A percentile compares a stretch with the other conserved stretches of the same genome.
phyloP scores from a whole-genome alignment of 2,888 invertebrate genomes.

The Trichogramma dendrolimi region DNA sequence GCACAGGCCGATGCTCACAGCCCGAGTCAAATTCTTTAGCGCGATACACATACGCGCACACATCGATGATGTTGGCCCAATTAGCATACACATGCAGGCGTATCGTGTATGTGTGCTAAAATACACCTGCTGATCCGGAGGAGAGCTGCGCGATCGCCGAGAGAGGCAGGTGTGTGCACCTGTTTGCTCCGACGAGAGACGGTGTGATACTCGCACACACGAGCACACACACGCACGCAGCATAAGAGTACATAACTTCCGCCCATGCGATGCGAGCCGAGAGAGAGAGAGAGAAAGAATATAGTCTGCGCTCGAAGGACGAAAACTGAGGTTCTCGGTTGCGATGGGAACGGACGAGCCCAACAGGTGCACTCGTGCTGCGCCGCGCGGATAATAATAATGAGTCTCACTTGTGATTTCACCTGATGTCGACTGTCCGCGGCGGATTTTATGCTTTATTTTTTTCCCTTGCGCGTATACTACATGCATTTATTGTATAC shows the following conservation, averaged over 20 bases:
- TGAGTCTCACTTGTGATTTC: slow-evolving; percentile 19
- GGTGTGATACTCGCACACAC: slow-evolving; percentile 18
- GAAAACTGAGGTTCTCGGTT: not conserved
- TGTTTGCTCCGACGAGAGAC: slow-evolving; percentile 39
- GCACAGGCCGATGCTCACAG: not conserved
- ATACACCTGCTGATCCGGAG: slow-evolving; percentile 42
- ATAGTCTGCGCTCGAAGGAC: slow-evolving; percentile 18
- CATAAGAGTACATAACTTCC: not conserved
- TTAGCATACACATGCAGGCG: slow-evolving; percentile 48
- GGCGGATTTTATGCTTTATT: not conserved
- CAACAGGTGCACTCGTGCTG: slow-evolving; percentile 16
- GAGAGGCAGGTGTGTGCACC: slow-evolving; percentile 48
- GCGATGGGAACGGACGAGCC: slow-evolving; percentile 5
- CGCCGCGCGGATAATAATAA: slow-evolving; percentile 4
- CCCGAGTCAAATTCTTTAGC: not conserved
- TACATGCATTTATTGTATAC: not conserved
- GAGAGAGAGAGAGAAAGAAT: slow-evolving; percentile 3
- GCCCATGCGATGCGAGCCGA: not conserved
- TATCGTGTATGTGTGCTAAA: slow-evolving; percentile 34
- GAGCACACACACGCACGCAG: not conserved
- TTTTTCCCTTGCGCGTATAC: not conserved
- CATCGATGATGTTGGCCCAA: slow-evolving; percentile 48
- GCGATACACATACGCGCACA: slow-evolving; percentile 7
- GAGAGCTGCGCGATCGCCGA: slow-evolving; percentile 34
- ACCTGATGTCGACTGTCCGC: slow-evolving; percentile 2